phyloP scores from a whole-genome alignment of 2,888 invertebrate species.

The Ochropleura leucogaster region DNA sequence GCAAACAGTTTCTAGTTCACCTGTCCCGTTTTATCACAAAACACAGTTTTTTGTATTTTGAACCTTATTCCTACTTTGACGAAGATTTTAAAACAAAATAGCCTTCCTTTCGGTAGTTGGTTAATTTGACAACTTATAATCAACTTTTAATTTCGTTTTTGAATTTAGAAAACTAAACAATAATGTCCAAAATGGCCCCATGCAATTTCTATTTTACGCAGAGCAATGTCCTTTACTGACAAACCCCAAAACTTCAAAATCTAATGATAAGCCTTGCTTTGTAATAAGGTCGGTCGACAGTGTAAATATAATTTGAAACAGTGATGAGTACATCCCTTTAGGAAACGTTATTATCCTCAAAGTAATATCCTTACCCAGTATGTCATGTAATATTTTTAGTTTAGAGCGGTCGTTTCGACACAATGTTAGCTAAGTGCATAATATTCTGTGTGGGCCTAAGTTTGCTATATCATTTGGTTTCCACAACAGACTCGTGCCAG shows the following conservation, averaged over 20 bases:
- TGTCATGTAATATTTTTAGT: slow-evolving; percentile 44
- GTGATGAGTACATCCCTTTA: slow-evolving; percentile 30
- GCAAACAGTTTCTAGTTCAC: not conserved
- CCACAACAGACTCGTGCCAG: slow-evolving; percentile 66
- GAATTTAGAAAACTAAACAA: not conserved
- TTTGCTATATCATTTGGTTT: slow-evolving; percentile 28
- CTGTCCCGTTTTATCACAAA: not conserved
- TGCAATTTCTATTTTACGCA: too few relatives aligned
- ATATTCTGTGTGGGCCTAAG: slow-evolving; percentile 41
- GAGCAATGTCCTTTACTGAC: too few relatives aligned
- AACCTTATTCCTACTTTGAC: not conserved
- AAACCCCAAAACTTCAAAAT: too few relatives aligned
- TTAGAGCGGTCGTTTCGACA: not conserved
- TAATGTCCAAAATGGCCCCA: too few relatives aligned
- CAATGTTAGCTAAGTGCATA: slow-evolving; percentile 48
- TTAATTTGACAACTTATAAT: not conserved
- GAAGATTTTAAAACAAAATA: not conserved
- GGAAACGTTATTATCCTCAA: slow-evolving; percentile 29
- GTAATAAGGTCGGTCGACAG: not conserved
- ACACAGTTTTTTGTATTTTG: not conserved
- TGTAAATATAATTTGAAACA: not conserved
- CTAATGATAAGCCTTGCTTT: not conserved
- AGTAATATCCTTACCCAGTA: not conserved
- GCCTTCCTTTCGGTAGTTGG: too few relatives aligned
- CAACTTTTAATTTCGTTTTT: not conserved